These are phyloP conservation scores for Drosophila ercepeae DNA, from an alignment of 1,140 invertebrate species.

Conservation along the genomic window DNA sequence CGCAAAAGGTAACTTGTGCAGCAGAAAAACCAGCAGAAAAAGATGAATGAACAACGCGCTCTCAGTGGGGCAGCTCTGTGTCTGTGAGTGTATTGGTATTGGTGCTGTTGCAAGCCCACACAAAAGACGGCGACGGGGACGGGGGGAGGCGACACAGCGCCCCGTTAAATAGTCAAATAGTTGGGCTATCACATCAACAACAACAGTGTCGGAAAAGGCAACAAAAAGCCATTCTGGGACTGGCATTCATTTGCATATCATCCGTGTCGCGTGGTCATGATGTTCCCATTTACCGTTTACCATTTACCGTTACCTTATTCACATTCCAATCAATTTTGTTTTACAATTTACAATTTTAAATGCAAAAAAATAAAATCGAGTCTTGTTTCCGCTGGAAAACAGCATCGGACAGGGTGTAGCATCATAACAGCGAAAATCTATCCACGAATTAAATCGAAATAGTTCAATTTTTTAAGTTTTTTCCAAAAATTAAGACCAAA, in stretches of 20 bases:
- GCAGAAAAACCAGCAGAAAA: constrained; percentile 44
- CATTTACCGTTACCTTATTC: constrained; percentile 43
- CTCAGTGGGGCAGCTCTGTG: constrained; percentile 14
- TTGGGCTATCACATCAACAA: constrained; percentile 30
- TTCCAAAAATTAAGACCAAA: too few species aligned
- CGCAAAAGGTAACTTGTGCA: constrained; percentile 27
- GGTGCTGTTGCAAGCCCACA: constrained; percentile 34
- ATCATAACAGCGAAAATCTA: too few species aligned
- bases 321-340: constrained; percentile 12
- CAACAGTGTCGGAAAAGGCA: constrained; percentile 8
- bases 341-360: constrained; percentile 12
- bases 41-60: constrained; percentile 57
- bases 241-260: constrained; percentile 37
- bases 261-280: constrained; percentile 32
- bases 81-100: constrained; percentile 10
- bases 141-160: constrained; percentile 36
- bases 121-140: constrained; percentile 31
- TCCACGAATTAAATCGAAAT: too few species aligned
- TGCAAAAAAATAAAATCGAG: constrained; percentile 38
- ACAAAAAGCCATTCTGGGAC: background rate
- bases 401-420: constrained; percentile 2
- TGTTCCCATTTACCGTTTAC: constrained; percentile 30
- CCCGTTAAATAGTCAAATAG: constrained; percentile 49
- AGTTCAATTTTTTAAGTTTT: too few species aligned
- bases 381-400: constrained; percentile 32